Base-by-base conservation (phyloP, 2,888 invertebrate genomes). In the Tetragonisca angustula region DNA sequence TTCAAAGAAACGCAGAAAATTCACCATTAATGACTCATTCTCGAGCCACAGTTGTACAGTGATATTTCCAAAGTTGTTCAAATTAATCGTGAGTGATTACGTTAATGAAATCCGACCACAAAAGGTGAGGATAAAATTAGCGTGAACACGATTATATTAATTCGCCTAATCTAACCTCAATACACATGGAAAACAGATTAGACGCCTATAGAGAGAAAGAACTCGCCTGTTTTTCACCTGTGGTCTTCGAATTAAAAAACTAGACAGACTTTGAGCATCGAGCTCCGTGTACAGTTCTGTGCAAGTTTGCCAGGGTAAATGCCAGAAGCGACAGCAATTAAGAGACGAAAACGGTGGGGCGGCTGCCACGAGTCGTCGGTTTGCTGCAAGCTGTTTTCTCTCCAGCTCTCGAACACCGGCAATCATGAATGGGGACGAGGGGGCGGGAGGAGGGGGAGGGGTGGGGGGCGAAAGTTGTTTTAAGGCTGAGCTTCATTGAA, bases 401-500 rank as follows among this genome's bases (percentile, higher is more conserved):
- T 64, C 19, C 9, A 6, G 52, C 17, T n/a, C 15, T 59, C 27
- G 27, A 61, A 15, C n/a, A 59, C 17, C 27, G 2, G 6, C 56
- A 24, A 27, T 17, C 49, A 21, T 80, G 81, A 88, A 81, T 78
- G 64, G 69, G 71, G 64, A n/a, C n/a, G n/a, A n/a, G 88, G 64
- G 65, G 71, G 61, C 65, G 81, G n/a, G n/a, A n/a, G n/a, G n/a
- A n/a, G n/a, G n/a, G n/a, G n/a, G n/a, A n/a, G n/a, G 61, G 81
- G 84, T 79, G 86, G 88, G 64, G 65, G 71, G 61, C 65, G 81
- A 86, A 86, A 87, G 88, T 86, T 88, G 86, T 82, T 87, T 88
- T 78, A 87, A 88, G 82, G 83, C 73, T 77, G 70, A 83, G 87
- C 78, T 85, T 83, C 78, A 87, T 89, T 84, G 86, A 89, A 87